These are phyloP conservation scores for Eubasilissa splendida DNA, from an alignment of 2,888 invertebrate genomes.

Conservation along the genomic window DNA sequence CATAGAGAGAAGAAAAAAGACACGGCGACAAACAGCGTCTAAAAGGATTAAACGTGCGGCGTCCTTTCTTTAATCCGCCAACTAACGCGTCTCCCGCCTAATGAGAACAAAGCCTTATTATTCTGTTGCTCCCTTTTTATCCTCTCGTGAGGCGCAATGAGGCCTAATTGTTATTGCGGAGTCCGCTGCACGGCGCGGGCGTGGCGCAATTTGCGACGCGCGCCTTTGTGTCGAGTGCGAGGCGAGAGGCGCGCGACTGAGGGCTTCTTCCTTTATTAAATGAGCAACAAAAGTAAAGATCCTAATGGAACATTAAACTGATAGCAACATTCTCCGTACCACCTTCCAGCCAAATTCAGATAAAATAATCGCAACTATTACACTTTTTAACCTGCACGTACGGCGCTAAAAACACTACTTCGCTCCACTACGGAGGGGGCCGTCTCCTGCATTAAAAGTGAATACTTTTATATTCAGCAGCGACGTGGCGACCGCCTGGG, in stretches of 20 bases:
- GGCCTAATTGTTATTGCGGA: constrained; percentile 49
- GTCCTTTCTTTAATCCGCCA: constrained; percentile 44
- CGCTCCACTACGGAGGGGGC: too few relatives aligned
- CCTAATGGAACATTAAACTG: too few relatives aligned
- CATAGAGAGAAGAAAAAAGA: background rate
- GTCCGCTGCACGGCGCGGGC: constrained; percentile 1
- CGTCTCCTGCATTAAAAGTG: too few relatives aligned
- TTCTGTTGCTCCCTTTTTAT: constrained; percentile 39
- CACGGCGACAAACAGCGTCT: constrained; percentile 8
- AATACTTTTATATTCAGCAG: too few relatives aligned
- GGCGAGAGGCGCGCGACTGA: background rate
- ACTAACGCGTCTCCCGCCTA: constrained; percentile 51
- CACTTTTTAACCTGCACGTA: too few relatives aligned
- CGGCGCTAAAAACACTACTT: too few relatives aligned
- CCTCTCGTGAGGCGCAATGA: constrained; percentile 5
- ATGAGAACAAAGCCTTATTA: constrained; percentile 55
- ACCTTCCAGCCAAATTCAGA: too few relatives aligned
- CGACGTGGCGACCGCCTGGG: too few relatives aligned
- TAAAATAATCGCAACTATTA: too few relatives aligned
- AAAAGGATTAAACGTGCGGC: constrained; percentile 52
- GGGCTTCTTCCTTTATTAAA: constrained; percentile 31
- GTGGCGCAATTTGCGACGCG: constrained; percentile 24
- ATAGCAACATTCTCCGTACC: too few relatives aligned
- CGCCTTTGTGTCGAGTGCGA: constrained; percentile 5
- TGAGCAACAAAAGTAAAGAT: constrained; percentile 13